These are phyloP conservation scores for Diplodus sargus DNA, from an alignment of 2,797 vertebrate species.

Conservation along the genomic window DNA sequence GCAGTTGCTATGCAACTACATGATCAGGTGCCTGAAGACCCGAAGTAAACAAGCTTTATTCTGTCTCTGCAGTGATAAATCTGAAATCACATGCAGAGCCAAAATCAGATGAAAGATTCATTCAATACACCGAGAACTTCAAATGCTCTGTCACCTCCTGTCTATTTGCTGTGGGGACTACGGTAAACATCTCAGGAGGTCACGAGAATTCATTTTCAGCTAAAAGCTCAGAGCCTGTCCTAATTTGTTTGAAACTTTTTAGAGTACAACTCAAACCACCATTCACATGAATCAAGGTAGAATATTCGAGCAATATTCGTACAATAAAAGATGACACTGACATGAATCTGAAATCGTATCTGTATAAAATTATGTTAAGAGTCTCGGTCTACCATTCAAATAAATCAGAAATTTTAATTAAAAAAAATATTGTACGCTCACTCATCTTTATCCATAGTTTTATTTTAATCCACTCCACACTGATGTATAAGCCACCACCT, in stretches of 20 bases:
- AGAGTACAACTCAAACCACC: neutral
- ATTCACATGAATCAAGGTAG: neutral
- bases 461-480: constrained; percentile 21
- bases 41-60: constrained; percentile 66
- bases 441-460: constrained; percentile 22
- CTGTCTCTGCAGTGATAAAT: constrained; percentile 52
- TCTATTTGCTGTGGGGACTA: constrained; percentile 21
- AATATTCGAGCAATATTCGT: constrained; percentile 15
- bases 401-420: constrained; percentile 52
- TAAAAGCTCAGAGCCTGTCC: constrained; percentile 11
- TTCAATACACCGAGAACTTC: constrained; percentile 13
- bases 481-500: constrained; percentile 20
- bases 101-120: constrained; percentile 46
- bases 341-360: constrained; percentile 34
- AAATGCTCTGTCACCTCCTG: constrained; percentile 17
- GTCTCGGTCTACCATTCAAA: constrained; percentile 19
- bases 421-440: constrained; percentile 37
- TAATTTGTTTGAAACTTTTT: constrained; percentile 15
- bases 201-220: constrained; percentile 3
- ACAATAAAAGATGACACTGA: constrained; percentile 37
- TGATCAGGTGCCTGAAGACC: constrained; percentile 46
- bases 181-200: constrained; percentile 38
- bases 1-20: constrained; percentile 77
- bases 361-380: constrained; percentile 30
- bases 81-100: constrained; percentile 37